Evolutionary conservation across 2,888 invertebrate genomes (phyloP).

Genomic region (Abrostola triplasia): DNA sequence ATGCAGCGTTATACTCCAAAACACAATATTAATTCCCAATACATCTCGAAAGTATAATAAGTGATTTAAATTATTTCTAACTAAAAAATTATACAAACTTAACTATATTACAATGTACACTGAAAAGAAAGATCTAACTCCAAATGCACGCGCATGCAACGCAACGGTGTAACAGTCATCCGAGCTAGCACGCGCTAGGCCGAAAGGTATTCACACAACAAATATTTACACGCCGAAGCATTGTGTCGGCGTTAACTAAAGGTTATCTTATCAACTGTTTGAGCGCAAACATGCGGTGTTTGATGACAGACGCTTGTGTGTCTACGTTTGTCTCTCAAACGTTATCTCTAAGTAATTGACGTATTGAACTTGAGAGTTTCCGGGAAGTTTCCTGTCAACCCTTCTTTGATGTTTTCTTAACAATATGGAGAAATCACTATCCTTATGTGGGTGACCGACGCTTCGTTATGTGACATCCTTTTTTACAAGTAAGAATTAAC

Average conservation of each 20-base stretch:
- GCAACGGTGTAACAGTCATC: constrained; percentile 66
- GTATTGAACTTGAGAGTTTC: constrained; percentile 75
- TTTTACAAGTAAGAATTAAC: not conserved
- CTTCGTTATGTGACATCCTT: not conserved
- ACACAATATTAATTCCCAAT: too few relatives aligned
- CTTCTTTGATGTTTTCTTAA: constrained; percentile 51
- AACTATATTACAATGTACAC: too few relatives aligned
- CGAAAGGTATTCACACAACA: constrained; percentile 82
- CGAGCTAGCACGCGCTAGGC: constrained; percentile 79
- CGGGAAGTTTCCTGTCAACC: constrained; percentile 73
- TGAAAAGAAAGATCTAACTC: too few relatives aligned
- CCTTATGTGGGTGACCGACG: constrained; percentile 2
- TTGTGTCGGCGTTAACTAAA: constrained; percentile 86
- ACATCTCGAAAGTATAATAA: too few relatives aligned
- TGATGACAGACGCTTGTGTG: constrained; percentile 84
- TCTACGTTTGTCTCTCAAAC: constrained; percentile 79
- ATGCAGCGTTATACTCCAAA: too few relatives aligned
- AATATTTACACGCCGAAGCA: constrained; percentile 83
- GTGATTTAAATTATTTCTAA: too few relatives aligned
- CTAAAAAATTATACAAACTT: too few relatives aligned
- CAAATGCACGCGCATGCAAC: too few relatives aligned
- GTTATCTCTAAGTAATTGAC: constrained; percentile 81
- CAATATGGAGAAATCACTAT: constrained; percentile 20
- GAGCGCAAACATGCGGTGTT: constrained; percentile 80
- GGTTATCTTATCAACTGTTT: constrained; percentile 87